Base-by-base conservation (phyloP, 2,888 invertebrate species). In the Nephrotoma guestfalica region DNA sequence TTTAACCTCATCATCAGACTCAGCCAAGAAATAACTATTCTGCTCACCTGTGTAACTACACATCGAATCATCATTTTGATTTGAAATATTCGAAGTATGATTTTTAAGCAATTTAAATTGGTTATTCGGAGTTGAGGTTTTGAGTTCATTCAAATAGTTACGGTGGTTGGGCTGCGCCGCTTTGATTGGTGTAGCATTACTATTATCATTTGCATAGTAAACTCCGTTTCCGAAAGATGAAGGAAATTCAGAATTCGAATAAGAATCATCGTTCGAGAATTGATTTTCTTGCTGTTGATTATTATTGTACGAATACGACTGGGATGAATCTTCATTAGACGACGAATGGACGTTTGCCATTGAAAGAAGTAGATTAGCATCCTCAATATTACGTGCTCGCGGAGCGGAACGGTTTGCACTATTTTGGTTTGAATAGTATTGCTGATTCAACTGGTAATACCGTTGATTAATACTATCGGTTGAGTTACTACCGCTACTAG, bases 21-120 rank as follows among this genome's bases (percentile, higher is more conserved):
- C 92, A 0, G 91, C 90, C 30, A 90, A 90, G 88, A 92, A 92
- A 87, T 90, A 92, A 3, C 91, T 91, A 87, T 91, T 92, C 87
- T 92, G 91, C 86, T 91, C 91, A 6, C 86, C 87, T 15, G 71
- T 51, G 87, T 90, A 91, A 11, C 91, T 91, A 40, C 90, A 90
- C 86, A 91, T 90, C 86, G 91, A 91, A 45, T 90, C 89, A 13
- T 90, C 89, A 43, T 89, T 89, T 87, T 88, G 88, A 86, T 89
- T 87, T 3, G 88, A 88, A 15, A 87, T 11, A 85, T 88, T 88
- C 7, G 88, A 88, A 41, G 88, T 87, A 30, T 87, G 88, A 30
- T 87, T 87, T 86, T 88, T 88, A 30, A 88, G 86, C 0, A 85
- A 87, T 41, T 88, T 88, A 86, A 85, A 87, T 85, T 86, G 51